These are phyloP conservation scores for Pyrochroa serraticornis DNA, from an alignment of 2,888 invertebrate genomes.

Conservation along the genomic window DNA sequence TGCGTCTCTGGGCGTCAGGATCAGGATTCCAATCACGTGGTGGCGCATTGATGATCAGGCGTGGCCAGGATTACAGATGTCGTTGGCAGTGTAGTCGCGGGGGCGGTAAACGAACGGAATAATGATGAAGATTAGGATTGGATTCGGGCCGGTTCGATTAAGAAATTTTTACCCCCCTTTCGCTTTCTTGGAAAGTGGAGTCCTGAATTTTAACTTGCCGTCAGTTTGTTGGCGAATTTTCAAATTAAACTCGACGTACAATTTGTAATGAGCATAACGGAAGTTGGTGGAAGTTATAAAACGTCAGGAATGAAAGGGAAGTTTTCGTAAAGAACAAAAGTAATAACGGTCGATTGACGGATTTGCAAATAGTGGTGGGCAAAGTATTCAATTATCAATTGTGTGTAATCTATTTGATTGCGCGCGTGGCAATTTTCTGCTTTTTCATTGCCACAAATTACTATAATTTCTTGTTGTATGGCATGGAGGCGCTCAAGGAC, in stretches of 20 bases:
- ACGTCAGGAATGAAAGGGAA: no score
- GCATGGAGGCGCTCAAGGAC: no score
- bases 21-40: slow-evolving; percentile 37
- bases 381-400: background rate
- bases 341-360: background rate
- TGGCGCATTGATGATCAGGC: slow-evolving; percentile 39
- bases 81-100: slow-evolving; percentile 24
- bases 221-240: background rate
- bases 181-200: slow-evolving; percentile 21
- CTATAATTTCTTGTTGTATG: no score
- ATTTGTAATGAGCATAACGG: background rate
- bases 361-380: background rate
- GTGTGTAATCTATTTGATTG: background rate
- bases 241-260: background rate
- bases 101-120: slow-evolving; percentile 34
- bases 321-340: no score
- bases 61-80: slow-evolving; percentile 41
- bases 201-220: slow-evolving; percentile 11
- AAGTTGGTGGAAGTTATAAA: no score
- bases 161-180: slow-evolving; percentile 39
- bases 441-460: no score
- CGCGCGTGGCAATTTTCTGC: no score
- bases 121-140: slow-evolving; percentile 42
- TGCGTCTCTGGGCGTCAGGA: background rate
- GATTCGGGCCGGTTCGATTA: slow-evolving; percentile 36